Conservation (phyloP, 2,797 vertebrate genomes). For the Dicrostonyx torquatus region DNA sequence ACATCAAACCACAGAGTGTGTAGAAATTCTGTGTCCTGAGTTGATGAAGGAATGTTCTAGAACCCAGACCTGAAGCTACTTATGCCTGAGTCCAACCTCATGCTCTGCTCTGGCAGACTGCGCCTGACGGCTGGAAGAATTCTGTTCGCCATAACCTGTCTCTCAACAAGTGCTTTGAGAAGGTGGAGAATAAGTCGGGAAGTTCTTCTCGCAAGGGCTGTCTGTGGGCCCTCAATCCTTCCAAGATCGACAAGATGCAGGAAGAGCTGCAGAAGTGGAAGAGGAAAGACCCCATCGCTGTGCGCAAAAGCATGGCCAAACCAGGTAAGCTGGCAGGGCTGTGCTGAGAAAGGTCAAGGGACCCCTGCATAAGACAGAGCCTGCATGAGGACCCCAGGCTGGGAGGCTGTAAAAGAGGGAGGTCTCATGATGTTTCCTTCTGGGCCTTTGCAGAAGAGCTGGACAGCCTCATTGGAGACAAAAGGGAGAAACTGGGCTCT, state of each 20-base stretch:
- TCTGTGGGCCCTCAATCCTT: slow-evolving; percentile 96
- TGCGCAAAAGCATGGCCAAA: slow-evolving; percentile 97
- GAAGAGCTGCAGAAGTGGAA: slow-evolving; percentile 99
- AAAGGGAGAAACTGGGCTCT: slow-evolving; percentile 87
- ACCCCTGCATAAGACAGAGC: not conserved
- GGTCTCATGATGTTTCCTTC: slow-evolving; percentile 31
- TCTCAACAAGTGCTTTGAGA: slow-evolving; percentile 98
- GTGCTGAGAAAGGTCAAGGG: rapidly evolving
- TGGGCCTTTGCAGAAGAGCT: slow-evolving; percentile 91
- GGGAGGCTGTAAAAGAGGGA: not conserved
- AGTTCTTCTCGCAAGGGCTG: slow-evolving; percentile 96
- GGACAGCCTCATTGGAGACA: slow-evolving; percentile 93
- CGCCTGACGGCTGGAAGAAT: slow-evolving; percentile 99
- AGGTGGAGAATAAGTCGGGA: slow-evolving; percentile 96
- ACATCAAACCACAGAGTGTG: not conserved
- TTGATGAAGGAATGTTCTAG: not conserved
- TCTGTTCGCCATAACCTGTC: slow-evolving; percentile 99
- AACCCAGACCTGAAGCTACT: not conserved
- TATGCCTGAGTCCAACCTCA: not conserved
- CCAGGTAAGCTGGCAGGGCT: slow-evolving; percentile 88
- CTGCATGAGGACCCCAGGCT: not conserved
- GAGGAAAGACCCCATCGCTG: slow-evolving; percentile 94
- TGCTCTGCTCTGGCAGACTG: slow-evolving; percentile 88
- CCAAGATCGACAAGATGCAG: slow-evolving; percentile 98
- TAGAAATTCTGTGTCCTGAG: not conserved